phyloP scores from a whole-genome alignment of 2,888 invertebrate species.

The Miltochrista miniata region DNA sequence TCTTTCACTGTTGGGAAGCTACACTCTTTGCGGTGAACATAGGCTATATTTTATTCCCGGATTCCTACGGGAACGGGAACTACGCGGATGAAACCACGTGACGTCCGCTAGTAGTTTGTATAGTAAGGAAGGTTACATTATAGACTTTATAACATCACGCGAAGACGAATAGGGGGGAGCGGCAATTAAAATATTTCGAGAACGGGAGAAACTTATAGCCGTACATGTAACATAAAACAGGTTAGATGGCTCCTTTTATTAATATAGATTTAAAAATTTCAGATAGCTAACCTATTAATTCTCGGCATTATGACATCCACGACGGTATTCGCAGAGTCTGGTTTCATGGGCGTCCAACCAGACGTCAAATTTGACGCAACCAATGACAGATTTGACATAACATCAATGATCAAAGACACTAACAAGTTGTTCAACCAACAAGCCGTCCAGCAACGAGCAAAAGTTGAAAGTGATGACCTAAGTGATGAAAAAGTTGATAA shows the following conservation, averaged over 20 bases:
- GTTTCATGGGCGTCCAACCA: slow-evolving; percentile 39
- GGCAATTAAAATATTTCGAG: neutral
- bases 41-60: no score
- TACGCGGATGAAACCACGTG: no score
- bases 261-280: neutral
- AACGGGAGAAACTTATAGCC: neutral
- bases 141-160: neutral
- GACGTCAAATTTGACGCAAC: slow-evolving; percentile 56
- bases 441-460: neutral
- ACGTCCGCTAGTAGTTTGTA: no score
- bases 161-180: no score
- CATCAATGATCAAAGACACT: slow-evolving; percentile 42
- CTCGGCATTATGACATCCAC: slow-evolving; percentile 9
- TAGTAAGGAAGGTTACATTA: neutral
- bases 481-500: neutral
- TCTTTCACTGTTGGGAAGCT: no score
- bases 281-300: slow-evolving; percentile 12
- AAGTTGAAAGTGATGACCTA: slow-evolving; percentile 15
- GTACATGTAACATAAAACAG: no score
- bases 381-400: slow-evolving; percentile 62
- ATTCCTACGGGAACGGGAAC: no score
- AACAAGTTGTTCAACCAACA: slow-evolving; percentile 24
- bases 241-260: no score
- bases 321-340: slow-evolving; percentile 36
- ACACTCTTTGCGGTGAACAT: no score